Percentiles rank a stretch among this genome's conserved stretches.
phyloP scores from a whole-genome alignment of 1,140 invertebrate genomes.

The Probaryconus sp. region DNA sequence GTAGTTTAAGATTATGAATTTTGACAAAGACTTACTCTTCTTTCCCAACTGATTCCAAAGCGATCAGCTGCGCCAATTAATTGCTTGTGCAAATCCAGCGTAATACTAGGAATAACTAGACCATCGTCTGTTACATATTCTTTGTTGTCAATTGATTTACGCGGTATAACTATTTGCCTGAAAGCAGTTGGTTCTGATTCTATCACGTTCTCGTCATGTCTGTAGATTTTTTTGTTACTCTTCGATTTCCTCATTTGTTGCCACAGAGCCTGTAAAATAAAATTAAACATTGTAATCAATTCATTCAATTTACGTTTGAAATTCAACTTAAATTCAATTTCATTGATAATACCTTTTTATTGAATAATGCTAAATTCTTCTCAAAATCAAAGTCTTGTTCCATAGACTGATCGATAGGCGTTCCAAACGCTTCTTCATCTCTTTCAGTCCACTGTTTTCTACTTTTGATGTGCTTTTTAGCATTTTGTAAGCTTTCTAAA shows the following conservation, averaged over 20 bases:
- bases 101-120: slow-evolving; percentile 87
- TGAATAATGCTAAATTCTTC: slow-evolving; percentile 93
- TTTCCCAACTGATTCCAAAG: slow-evolving; percentile 83
- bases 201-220: slow-evolving; percentile 92
- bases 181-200: slow-evolving; percentile 82
- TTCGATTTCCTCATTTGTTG: slow-evolving; percentile 82
- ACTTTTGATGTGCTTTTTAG: slow-evolving; percentile 64
- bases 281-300: too few relatives aligned
- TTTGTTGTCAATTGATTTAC: slow-evolving; percentile 76
- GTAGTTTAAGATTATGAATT: neutral
- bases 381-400: slow-evolving; percentile 95
- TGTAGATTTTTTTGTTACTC: slow-evolving; percentile 77
- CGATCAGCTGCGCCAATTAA: slow-evolving; percentile 83
- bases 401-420: slow-evolving; percentile 80
- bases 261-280: slow-evolving; percentile 70
- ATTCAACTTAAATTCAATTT: too few relatives aligned
- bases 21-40: slow-evolving; percentile 70
- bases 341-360: slow-evolving; percentile 93
- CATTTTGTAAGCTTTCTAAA: slow-evolving; percentile 65
- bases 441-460: slow-evolving; percentile 74
- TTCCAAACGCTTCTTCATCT: slow-evolving; percentile 82
- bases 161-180: slow-evolving; percentile 85
- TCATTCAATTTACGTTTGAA: too few relatives aligned
- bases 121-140: slow-evolving; percentile 91
- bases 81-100: slow-evolving; percentile 81